Conservation (phyloP, 2,888 invertebrate genomes). For the Andrena bucephala region DNA sequence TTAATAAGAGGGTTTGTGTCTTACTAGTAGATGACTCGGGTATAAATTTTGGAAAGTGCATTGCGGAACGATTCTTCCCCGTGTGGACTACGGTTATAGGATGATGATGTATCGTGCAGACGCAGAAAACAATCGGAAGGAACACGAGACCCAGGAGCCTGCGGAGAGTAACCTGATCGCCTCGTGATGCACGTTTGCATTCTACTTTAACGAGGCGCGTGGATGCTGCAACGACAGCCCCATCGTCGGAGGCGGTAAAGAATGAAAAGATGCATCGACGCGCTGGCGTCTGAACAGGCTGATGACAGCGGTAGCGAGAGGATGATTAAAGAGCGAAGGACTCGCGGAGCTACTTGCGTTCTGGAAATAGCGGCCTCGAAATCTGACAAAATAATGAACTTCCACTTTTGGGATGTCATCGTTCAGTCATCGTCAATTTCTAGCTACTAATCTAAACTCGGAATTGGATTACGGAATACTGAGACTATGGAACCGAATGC, state of each 20-base stretch:
- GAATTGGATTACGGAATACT: too few species aligned
- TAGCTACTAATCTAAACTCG: too few species aligned
- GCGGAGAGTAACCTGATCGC: slow-evolving; percentile 52
- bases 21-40: background rate
- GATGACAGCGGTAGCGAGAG: slow-evolving; percentile 60
- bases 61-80: background rate
- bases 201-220: slow-evolving; percentile 73
- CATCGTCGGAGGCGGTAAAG: slow-evolving; percentile 44
- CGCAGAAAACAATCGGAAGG: slow-evolving; percentile 52
- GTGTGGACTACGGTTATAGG: background rate
- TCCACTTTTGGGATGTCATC: background rate
- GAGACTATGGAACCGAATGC: too few species aligned
- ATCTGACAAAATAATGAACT: background rate
- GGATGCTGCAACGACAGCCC: slow-evolving; percentile 54
- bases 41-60: background rate
- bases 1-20: background rate
- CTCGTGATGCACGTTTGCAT: slow-evolving; percentile 66
- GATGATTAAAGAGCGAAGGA: slow-evolving; percentile 61
- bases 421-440: too few species aligned
- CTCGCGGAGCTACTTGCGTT: slow-evolving; percentile 34
- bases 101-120: slow-evolving; percentile 43
- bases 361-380: slow-evolving; percentile 11
- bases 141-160: slow-evolving; percentile 48
- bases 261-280: slow-evolving; percentile 66
- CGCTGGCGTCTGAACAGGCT: slow-evolving; percentile 48